Conservation (phyloP, 2,113 vertebrate genomes). For the Pelobates fuscus region DNA sequence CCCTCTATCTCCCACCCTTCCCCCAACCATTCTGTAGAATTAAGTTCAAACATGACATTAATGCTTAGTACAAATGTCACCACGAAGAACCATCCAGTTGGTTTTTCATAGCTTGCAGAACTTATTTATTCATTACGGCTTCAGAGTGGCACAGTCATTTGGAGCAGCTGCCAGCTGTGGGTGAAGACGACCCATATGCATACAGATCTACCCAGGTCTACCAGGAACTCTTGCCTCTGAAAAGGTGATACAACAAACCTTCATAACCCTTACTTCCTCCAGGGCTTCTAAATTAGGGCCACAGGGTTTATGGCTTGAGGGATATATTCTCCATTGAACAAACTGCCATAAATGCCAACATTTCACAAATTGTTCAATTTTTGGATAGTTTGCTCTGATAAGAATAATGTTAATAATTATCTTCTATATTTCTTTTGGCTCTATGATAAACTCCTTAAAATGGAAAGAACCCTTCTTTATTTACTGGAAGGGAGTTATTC, state of each 20-base stretch:
- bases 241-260: slow-evolving; percentile 37
- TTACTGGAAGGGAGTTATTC: too few relatives aligned
- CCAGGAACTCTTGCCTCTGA: slow-evolving; percentile 10
- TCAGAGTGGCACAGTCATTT: slow-evolving; percentile 45
- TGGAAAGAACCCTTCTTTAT: background rate
- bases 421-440: too few relatives aligned
- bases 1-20: slow-evolving; percentile 50
- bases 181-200: slow-evolving; percentile 41
- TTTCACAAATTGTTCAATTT: background rate
- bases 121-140: slow-evolving; percentile 54
- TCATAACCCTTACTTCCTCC: background rate
- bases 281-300: background rate
- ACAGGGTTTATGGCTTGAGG: background rate
- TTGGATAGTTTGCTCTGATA: too few relatives aligned
- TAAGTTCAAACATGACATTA: slow-evolving; percentile 72
- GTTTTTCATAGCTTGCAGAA: slow-evolving; percentile 51
- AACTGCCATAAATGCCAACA: background rate
- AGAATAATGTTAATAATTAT: too few relatives aligned
- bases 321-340: background rate
- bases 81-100: slow-evolving; percentile 49
- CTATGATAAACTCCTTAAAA: background rate
- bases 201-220: slow-evolving; percentile 23
- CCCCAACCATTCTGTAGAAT: slow-evolving; percentile 65
- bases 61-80: slow-evolving; percentile 70
- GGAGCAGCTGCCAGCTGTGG: slow-evolving; percentile 44